Conservation (phyloP, 2,888 invertebrate species). For the Pollenia angustigena region DNA sequence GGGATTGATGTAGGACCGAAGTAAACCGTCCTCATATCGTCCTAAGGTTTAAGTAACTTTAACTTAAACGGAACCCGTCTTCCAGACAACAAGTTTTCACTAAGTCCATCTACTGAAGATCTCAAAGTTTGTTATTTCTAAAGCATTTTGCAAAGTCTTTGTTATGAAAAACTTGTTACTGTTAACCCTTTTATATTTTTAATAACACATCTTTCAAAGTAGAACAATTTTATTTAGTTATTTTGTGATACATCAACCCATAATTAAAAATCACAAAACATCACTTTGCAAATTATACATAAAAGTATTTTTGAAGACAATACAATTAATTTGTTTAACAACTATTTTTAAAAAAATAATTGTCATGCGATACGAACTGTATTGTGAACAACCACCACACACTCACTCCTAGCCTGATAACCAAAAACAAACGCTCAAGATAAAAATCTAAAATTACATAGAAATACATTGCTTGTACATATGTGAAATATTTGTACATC, state of each 20-base stretch:
- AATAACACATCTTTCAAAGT: slow-evolving; percentile 1
- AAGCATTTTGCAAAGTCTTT: not conserved
- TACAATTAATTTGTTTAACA: slow-evolving; percentile 65
- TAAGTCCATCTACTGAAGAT: too few species aligned
- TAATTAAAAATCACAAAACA: slow-evolving; percentile 60
- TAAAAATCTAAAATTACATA: slow-evolving; percentile 37
- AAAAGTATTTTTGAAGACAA: slow-evolving; percentile 58
- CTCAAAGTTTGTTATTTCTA: too few species aligned
- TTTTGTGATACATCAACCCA: slow-evolving; percentile 44
- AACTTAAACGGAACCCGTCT: too few species aligned
- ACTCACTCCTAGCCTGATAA: not conserved
- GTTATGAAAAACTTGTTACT: not conserved
- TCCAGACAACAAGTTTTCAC: too few species aligned
- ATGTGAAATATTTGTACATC: slow-evolving; percentile 63
- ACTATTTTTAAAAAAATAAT: slow-evolving; percentile 52
- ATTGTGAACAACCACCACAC: slow-evolving; percentile 6
- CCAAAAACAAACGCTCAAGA: not conserved
- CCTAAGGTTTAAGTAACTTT: too few species aligned
- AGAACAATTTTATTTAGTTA: slow-evolving; percentile 5
- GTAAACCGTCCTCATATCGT: too few species aligned
- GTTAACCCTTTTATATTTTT: not conserved
- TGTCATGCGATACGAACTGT: slow-evolving; percentile 60
- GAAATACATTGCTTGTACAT: not conserved
- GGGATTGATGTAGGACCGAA: too few species aligned
- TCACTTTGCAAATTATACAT: slow-evolving; percentile 56